phyloP scores from a whole-genome alignment of 2,888 invertebrate species.

The Polylopha cassiicola region DNA sequence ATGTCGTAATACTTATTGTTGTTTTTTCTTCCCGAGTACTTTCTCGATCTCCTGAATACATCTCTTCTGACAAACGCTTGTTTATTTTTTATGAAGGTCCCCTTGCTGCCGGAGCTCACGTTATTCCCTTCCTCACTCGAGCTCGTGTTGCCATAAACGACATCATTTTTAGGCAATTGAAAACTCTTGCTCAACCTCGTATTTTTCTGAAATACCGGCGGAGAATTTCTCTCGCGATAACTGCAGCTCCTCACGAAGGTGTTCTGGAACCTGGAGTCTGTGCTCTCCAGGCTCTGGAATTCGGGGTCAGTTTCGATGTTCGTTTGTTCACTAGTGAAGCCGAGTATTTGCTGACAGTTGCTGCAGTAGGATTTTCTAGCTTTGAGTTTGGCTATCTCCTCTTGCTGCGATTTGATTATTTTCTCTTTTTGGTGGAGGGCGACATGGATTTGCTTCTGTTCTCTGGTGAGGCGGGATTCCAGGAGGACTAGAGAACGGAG shows the following conservation, averaged over 20 bases:
- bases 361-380: slow-evolving; percentile 69
- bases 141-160: slow-evolving; percentile 67
- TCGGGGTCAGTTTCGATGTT: slow-evolving; percentile 74
- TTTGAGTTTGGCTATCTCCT: slow-evolving; percentile 81
- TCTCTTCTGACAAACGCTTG: slow-evolving; percentile 72
- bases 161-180: slow-evolving; percentile 67
- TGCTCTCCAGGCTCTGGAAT: slow-evolving; percentile 72
- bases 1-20: slow-evolving; percentile 56
- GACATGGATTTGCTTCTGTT: slow-evolving; percentile 83
- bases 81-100: slow-evolving; percentile 78
- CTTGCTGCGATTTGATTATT: slow-evolving; percentile 82
- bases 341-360: slow-evolving; percentile 70
- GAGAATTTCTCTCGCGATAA: slow-evolving; percentile 70
- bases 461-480: slow-evolving; percentile 83
- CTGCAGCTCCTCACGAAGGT: slow-evolving; percentile 70
- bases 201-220: slow-evolving; percentile 72
- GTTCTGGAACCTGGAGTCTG: slow-evolving; percentile 70
- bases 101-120: slow-evolving; percentile 56
- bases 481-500: slow-evolving; percentile 83
- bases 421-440: slow-evolving; percentile 83
- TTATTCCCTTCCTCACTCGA: slow-evolving; percentile 73
- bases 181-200: slow-evolving; percentile 73
- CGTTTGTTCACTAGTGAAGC: slow-evolving; percentile 73
- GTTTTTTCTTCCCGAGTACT: slow-evolving; percentile 69
- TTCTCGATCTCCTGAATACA: slow-evolving; percentile 69